phyloP scores from a whole-genome alignment of 2,797 vertebrate genomes.

The Clamator glandarius region DNA sequence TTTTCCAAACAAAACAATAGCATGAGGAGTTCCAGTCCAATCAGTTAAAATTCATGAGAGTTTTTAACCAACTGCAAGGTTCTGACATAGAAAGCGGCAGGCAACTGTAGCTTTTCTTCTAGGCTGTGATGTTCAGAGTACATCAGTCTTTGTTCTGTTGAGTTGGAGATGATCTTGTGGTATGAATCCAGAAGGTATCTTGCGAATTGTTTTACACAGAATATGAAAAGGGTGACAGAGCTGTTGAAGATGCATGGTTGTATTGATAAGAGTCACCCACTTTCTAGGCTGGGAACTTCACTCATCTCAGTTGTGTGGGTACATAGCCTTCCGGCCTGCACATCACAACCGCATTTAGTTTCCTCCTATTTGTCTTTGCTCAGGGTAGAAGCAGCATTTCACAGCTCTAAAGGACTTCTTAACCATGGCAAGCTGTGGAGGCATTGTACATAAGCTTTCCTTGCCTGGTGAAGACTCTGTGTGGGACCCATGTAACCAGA shows the following conservation, averaged over 20 bases:
- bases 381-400: neutral
- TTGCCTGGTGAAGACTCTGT: neutral
- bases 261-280: neutral
- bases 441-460: neutral
- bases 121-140: neutral
- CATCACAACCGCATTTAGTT: neutral
- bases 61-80: neutral
- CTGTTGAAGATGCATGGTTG: neutral
- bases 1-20: constrained; percentile 40
- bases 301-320: neutral
- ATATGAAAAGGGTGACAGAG: neutral
- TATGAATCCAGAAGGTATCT: neutral
- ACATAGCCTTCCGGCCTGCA: neutral
- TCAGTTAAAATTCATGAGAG: neutral
- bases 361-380: neutral
- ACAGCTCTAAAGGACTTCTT: neutral
- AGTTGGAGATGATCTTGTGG: neutral
- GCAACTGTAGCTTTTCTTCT: neutral
- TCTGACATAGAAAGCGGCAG: neutral
- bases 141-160: neutral
- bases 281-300: neutral
- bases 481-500: neutral
- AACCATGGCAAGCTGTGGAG: neutral
- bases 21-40: neutral
- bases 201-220: neutral